Base-by-base conservation (phyloP, 2,113 vertebrate species). In the Thomomys bottae region DNA sequence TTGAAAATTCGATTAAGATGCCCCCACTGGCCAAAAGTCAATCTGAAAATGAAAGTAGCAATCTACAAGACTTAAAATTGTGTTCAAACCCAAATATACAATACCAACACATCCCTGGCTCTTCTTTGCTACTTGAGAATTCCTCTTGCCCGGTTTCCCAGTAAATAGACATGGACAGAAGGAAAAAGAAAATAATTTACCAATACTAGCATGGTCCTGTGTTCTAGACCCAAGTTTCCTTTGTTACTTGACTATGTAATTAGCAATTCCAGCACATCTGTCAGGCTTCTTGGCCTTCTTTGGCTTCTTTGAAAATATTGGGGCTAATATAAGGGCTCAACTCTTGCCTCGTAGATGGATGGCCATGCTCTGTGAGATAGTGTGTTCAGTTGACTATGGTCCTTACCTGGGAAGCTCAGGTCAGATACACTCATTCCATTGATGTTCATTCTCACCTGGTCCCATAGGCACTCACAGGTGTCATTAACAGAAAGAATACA, bases 1-100 rank as follows among this genome's bases (percentile, higher is more conserved):
- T 34, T 63, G 49, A 78, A 66, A 90, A 67, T 57, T 61, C 63
- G 28, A 90, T 77, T 82, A 82, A 63, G 61, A 82, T 68, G 76
- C 21, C 34, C 30, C 40, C 45, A 67, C 15, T 26, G 2, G 38
- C n/a, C 32, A n/a, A 17, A 26, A 3, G 40, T 75, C 45, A 75
- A 61, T 10, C 66, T 86, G 63, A 77, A 36, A 49, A 5, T 61
- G 36, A 42, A n/a, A n/a, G 11, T 72, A 34, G 10, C 38, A 54
- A 71, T 54, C 49, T 54, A 15, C 3, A 54, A 17, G 49, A 54
- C 18, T 12, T 54, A 18, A 15, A 15, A 54, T 54, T 54, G 11
- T 17, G 15, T 54, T 54, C 49, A 54, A 54, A 15, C 18, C 49
- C 49, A n/a, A n/a, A n/a, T n/a, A n/a, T n/a, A n/a, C 49, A 54